Conservation (phyloP, 2,113 vertebrate species). For the Nannospalax galili region DNA sequence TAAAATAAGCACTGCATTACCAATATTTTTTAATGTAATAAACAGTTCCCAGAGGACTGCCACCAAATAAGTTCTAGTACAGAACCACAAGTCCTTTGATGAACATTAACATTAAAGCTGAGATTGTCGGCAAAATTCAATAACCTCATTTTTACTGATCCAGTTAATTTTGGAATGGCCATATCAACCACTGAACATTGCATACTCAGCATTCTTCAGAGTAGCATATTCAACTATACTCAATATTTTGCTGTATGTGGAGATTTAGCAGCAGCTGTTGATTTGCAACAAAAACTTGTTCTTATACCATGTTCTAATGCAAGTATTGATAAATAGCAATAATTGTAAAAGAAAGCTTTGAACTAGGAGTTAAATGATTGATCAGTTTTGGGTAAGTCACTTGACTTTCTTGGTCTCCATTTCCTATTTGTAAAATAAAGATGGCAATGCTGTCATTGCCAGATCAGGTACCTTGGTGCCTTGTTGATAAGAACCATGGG, state of each 20-base stretch:
- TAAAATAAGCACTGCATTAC: conserved; percentile 30
- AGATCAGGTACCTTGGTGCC: neutral
- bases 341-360: neutral
- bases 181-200: conserved; percentile 46
- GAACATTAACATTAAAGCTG: conserved; percentile 53
- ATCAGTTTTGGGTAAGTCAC: neutral
- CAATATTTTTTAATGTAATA: conserved; percentile 44
- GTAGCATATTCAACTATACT: conserved; percentile 23
- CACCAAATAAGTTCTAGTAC: conserved; percentile 31
- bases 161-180: conserved; percentile 65
- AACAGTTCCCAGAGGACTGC: conserved; percentile 8
- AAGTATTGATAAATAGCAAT: neutral
- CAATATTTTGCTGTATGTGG: conserved; percentile 57
- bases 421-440: neutral
- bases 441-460: neutral
- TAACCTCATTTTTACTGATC: conserved; percentile 54
- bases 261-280: conserved; percentile 37
- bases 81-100: conserved; percentile 4
- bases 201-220: conserved; percentile 60
- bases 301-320: neutral
- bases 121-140: conserved; percentile 58
- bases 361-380: neutral
- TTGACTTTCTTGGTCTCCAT: neutral
- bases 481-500: neutral
- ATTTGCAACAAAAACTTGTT: conserved; percentile 39